Evolutionary conservation across 2,113 vertebrate species (phyloP), one percentile per base, ranked within the genome.

Genomic region (Catharus minimus): DNA sequence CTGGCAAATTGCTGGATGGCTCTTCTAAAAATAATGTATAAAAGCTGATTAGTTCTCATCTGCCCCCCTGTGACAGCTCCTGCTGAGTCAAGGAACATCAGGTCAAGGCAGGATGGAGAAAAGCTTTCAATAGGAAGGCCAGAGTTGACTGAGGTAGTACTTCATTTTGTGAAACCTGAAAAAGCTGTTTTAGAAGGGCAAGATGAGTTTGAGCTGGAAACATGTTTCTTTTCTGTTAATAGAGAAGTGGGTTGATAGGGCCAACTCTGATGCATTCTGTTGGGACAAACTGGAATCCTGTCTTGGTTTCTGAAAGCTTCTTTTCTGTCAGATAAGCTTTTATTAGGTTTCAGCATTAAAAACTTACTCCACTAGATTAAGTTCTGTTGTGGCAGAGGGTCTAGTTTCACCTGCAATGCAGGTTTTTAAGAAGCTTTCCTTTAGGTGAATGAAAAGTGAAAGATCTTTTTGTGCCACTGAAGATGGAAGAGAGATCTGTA

Each of bases 251-350:
- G 17, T 82, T 82, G 68, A 24, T 33, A 30, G 53, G 55, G 36
- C 66, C 22, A 56, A 9, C 5, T 65, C 23, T 22, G 15, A 90
- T 41, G 53, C 21, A 13, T 32, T 77, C 18, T 0, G 0, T 33
- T 81, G 52, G 22, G 75, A 58, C 36, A 81, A 67, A 46, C 0
- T 62, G 44, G 33, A n/a, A 64, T 80, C 56, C 10, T 28, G 15
- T 47, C 41, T 77, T 39, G 15, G 16, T 41, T 86, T 62, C 36
- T 26, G 10, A 47, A 66, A 93, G 43, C 41, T 94, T 8, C 13
- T 79, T 50, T 84, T 85, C 20, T 41, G 4, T 67, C 41, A 56
- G 15, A 81, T 30, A 20, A 27, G 33, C 18, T 79, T 89, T 87
- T 60, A 36, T 72, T 88, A 68, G 44, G 38, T 53, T 49, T 88